Evolutionary conservation across 1,140 invertebrate species (phyloP), one percentile per base, ranked within the genome.

Genomic region (Elymnias hypermnestra): DNA sequence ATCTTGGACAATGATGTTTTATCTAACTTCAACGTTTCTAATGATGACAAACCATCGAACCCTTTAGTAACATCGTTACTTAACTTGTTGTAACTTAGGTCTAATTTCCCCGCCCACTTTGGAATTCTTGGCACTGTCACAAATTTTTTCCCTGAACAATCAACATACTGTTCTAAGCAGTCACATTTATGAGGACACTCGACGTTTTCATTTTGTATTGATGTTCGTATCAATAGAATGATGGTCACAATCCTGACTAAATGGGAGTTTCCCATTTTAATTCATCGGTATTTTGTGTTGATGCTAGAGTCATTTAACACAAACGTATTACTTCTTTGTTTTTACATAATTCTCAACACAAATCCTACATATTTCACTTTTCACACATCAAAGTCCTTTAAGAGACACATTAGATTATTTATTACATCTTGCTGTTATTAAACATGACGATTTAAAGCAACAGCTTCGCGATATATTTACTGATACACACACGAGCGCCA

Each of bases 51-150:
- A 41, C 67, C 72, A 33, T 77, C 52, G 22, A 77, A 75, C 56
- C 62, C 65, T 50, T 70, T 56, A 41, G 68, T 73, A 31, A 71
- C 66, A 66, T 67, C 66, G 63, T 68, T 69, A 56, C 50, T 76
- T 44, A 85, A 64, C 61, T 69, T 75, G 61, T 83, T 81, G 41
- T 63, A 63, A 51, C 71, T 83, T 53, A 90, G 85, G 87, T 89
- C 90, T 85, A 91, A 83, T 59, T 86, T 83, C 77, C 85, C 87
- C 65, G 89, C 87, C 87, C 90, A 90, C 79, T 83, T 85, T 42
- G 90, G 89, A 71, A 90, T 83, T 68, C 86, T 82, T 40, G 90
- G 89, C 61, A 90, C 84, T 53, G 73, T 73, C 54, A 83, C 71
- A 60, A 91, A 86, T 71, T 88, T 88, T 72, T 88, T 87, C 53